Evolutionary conservation across 1,140 invertebrate genomes (phyloP).

Genomic region (Acromyrmex charruanus): DNA sequence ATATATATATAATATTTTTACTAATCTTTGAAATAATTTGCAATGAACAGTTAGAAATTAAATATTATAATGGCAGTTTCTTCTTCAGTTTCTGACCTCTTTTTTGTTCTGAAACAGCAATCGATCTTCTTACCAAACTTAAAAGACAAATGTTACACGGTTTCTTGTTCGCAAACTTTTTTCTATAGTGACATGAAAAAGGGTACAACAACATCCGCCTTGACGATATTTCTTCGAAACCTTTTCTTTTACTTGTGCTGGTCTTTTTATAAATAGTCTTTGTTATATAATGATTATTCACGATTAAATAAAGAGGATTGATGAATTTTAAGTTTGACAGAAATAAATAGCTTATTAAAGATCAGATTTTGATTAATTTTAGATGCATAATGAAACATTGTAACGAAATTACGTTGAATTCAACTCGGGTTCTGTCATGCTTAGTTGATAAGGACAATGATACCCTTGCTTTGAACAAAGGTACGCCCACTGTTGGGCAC

Average conservation of each 20-base stretch:
- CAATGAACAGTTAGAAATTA: not conserved
- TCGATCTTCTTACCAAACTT: constrained; percentile 71
- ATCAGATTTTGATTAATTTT: constrained; percentile 4
- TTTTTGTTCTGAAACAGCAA: constrained; percentile 52
- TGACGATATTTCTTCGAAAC: not conserved
- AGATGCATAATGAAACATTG: constrained; percentile 28
- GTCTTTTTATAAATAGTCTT: not conserved
- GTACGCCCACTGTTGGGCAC: constrained; percentile 26
- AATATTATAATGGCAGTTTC: constrained; percentile 10
- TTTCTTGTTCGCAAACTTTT: constrained; percentile 70
- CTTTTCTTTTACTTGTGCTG: not conserved
- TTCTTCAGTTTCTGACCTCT: not conserved
- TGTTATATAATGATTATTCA: not conserved
- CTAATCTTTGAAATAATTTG: not conserved
- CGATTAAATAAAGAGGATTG: not conserved
- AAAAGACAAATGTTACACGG: constrained; percentile 68
- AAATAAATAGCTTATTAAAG: constrained; percentile 16
- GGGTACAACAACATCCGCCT: constrained; percentile 62
- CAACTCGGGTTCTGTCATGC: constrained; percentile 34
- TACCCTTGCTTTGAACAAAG: constrained; percentile 48
- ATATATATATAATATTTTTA: not conserved
- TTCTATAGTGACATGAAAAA: constrained; percentile 62
- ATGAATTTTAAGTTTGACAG: not conserved
- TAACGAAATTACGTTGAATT: constrained; percentile 31
- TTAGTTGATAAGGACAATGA: constrained; percentile 40